Conservation (phyloP, 2,888 invertebrate genomes). For the Elegia similella region DNA sequence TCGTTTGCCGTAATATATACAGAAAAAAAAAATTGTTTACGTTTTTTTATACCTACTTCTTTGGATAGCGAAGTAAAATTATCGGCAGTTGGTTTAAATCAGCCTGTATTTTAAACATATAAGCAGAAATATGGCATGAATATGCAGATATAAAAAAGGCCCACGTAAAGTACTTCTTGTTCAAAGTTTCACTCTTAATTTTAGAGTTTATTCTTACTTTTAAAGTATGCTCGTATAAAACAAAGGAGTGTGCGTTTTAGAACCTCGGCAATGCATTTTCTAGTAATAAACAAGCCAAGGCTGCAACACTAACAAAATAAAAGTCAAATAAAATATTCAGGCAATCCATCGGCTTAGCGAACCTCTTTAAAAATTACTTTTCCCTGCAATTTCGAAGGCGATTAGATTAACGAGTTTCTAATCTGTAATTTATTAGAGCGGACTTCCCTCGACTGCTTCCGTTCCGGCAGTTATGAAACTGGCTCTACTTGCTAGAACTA, state of each 20-base stretch:
- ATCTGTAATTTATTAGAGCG: conserved; percentile 67
- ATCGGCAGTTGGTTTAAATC: too few relatives aligned
- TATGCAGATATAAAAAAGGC: too few relatives aligned
- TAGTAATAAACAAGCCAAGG: background rate
- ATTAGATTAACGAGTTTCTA: conserved; percentile 74
- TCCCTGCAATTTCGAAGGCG: conserved; percentile 41
- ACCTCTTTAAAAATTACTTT: conserved; percentile 35
- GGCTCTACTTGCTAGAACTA: background rate
- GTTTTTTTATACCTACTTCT: too few relatives aligned
- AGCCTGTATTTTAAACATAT: too few relatives aligned
- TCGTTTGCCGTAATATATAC: too few relatives aligned
- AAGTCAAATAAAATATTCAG: conserved; percentile 20
- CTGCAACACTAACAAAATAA: conserved; percentile 11
- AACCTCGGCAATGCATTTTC: background rate
- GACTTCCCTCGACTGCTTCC: conserved; percentile 57
- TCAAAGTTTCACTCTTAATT: too few relatives aligned
- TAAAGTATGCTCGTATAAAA: background rate
- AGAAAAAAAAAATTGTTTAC: too few relatives aligned
- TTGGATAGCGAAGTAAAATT: too few relatives aligned
- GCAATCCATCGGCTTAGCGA: conserved; percentile 18
- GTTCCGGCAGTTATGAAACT: conserved; percentile 44
- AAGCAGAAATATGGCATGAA: too few relatives aligned
- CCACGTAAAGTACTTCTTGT: too few relatives aligned
- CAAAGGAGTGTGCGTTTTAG: background rate
- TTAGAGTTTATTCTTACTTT: too few relatives aligned